Conservation (phyloP, 92 coral and sea anemone genomes). For the Bergia sp. region DNA sequence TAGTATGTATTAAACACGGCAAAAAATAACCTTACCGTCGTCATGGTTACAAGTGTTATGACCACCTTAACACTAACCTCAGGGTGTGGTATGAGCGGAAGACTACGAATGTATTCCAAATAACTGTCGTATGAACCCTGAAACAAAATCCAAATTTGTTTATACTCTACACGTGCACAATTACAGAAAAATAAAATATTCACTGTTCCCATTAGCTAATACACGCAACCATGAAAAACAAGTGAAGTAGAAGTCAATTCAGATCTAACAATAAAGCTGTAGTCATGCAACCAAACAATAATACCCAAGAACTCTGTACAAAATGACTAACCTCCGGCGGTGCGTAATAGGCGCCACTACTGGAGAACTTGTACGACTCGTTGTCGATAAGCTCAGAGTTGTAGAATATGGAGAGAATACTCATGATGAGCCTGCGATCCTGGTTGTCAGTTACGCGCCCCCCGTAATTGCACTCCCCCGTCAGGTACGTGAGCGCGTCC, state of each 20-base stretch:
- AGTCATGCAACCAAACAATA: not conserved
- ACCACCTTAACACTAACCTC: conserved; percentile 64
- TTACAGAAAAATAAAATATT: not conserved
- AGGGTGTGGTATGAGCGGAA: conserved; percentile 90
- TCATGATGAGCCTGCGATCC: conserved; percentile 90
- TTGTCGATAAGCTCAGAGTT: conserved; percentile 71
- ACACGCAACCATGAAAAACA: not conserved
- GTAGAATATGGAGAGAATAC: conserved; percentile 92
- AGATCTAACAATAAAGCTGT: not conserved
- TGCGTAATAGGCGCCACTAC: conserved; percentile 83
- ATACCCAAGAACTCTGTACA: not conserved
- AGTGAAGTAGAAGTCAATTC: not conserved
- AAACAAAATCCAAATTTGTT: not conserved
- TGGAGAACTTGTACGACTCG: conserved; percentile 81
- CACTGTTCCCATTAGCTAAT: not conserved
- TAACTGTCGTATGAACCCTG: conserved; percentile 95
- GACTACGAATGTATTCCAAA: conserved; percentile 83
- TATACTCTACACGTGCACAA: not conserved
- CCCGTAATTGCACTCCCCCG: conserved; percentile 98
- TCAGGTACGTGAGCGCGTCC: conserved; percentile 93
- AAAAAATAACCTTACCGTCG: not conserved
- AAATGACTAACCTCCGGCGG: conserved; percentile 80
- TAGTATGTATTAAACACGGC: not conserved
- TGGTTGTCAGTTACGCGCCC: conserved; percentile 95
- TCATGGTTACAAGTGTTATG: not conserved